Conservation (phyloP, 1,140 invertebrate genomes). For the Probaryconus sp. region DNA sequence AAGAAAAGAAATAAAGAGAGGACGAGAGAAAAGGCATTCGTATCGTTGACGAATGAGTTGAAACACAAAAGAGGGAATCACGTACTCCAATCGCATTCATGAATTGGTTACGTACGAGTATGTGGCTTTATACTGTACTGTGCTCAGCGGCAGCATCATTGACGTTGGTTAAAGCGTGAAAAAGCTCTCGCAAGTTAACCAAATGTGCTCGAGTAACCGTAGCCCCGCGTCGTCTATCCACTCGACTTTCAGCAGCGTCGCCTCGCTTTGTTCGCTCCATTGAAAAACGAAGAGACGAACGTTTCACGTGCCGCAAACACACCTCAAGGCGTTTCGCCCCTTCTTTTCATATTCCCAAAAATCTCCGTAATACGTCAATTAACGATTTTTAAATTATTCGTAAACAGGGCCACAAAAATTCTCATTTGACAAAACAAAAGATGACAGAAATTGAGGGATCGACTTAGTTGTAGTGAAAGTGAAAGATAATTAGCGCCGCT, state of each 20-base stretch:
- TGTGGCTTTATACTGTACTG: slow-evolving; percentile 31
- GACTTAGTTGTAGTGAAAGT: slow-evolving; percentile 18
- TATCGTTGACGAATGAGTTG: slow-evolving; percentile 23
- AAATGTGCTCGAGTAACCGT: slow-evolving; percentile 20
- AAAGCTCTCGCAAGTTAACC: slow-evolving; percentile 52
- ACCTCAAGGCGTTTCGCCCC: slow-evolving; percentile 26
- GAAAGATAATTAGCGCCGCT: slow-evolving; percentile 41
- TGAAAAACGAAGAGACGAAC: slow-evolving; percentile 36
- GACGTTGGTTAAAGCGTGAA: slow-evolving; percentile 34
- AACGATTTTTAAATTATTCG: slow-evolving; percentile 25
- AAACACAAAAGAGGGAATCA: slow-evolving; percentile 33
- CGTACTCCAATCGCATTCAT: slow-evolving; percentile 42
- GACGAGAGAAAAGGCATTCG: not conserved
- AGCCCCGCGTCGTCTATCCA: slow-evolving; percentile 34
- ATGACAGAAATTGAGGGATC: not conserved
- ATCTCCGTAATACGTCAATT: slow-evolving; percentile 25
- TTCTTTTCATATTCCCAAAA: slow-evolving; percentile 37
- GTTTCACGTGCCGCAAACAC: slow-evolving; percentile 13
- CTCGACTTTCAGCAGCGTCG: slow-evolving; percentile 42
- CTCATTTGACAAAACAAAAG: slow-evolving; percentile 16
- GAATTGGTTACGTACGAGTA: slow-evolving; percentile 51
- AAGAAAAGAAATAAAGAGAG: not conserved
- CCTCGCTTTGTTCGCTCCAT: slow-evolving; percentile 32
- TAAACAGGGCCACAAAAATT: slow-evolving; percentile 32
- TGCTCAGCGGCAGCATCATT: not conserved